Evolutionary conservation across 1,140 invertebrate genomes (phyloP).

Genomic region (Brachionus asplanchnoidis): DNA sequence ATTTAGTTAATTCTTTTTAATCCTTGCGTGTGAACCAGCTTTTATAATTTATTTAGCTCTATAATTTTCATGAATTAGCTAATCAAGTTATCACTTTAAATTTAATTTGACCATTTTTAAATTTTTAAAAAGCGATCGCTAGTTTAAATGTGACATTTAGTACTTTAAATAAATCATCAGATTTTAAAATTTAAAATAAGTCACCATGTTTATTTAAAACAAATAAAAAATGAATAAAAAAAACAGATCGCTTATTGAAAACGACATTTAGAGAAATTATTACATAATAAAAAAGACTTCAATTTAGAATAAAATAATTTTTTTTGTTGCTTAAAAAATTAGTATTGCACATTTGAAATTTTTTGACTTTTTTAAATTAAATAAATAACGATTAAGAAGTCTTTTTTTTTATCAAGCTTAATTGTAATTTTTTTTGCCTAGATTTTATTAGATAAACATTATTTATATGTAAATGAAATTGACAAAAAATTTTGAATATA

Average conservation of each 20-base stretch:
- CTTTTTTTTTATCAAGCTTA: not conserved
- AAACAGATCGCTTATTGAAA: not conserved
- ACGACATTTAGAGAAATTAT: not conserved
- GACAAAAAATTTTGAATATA: not conserved
- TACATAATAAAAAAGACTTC: not conserved
- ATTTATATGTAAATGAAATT: slow-evolving; percentile 37
- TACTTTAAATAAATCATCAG: not conserved
- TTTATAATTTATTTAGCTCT: not conserved
- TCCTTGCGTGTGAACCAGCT: not conserved
- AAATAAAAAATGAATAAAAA: not conserved
- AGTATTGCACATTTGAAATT: not conserved
- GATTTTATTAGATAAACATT: not conserved
- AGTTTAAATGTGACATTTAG: not conserved
- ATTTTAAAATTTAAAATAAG: not conserved
- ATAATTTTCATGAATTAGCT: not conserved
- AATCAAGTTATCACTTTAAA: not conserved
- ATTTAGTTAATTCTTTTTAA: not conserved
- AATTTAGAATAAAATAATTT: not conserved
- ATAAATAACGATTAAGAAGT: not conserved
- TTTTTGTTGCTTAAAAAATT: not conserved
- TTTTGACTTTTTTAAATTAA: not conserved
- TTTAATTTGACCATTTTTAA: not conserved
- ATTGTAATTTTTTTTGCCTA: not conserved
- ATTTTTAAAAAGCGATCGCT: too few species aligned
- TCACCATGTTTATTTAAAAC: not conserved